These are phyloP conservation scores for Catharus bicknelli DNA, from an alignment of 2,113 vertebrate species.

Conservation along the genomic window DNA sequence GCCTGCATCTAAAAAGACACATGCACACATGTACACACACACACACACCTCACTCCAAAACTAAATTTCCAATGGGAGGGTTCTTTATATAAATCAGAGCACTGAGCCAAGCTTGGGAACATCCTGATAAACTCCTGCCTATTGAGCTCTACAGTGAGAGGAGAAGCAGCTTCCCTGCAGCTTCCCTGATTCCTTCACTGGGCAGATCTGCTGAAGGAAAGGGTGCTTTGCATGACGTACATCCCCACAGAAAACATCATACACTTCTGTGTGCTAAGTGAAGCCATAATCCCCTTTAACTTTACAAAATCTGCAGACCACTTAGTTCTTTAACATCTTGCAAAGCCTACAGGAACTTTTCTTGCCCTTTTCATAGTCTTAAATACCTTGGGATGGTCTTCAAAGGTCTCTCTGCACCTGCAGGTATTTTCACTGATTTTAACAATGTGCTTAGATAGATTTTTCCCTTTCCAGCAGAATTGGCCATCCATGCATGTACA, in stretches of 20 bases:
- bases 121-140: not conserved
- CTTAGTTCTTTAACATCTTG: not conserved
- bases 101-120: not conserved
- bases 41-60: not conserved
- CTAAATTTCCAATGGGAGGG: not conserved
- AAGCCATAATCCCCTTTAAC: not conserved
- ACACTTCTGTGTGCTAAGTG: not conserved
- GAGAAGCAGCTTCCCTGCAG: not conserved
- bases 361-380: not conserved
- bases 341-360: not conserved
- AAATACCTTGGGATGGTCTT: not conserved
- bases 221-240: not conserved
- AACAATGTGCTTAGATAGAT: slow-evolving; percentile 25
- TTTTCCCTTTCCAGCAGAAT: slow-evolving; percentile 50
- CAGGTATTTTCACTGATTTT: slow-evolving; percentile 40
- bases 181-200: not conserved
- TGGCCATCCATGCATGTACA: slow-evolving; percentile 31
- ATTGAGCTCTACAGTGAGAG: not conserved
- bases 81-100: not conserved
- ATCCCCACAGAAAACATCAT: not conserved
- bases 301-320: not conserved
- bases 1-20: not conserved
- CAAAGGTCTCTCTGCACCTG: not conserved
- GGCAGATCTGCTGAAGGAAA: not conserved
- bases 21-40: accelerated